phyloP scores from a whole-genome alignment of 2,113 vertebrate species.

The Percopsis transmontana region DNA sequence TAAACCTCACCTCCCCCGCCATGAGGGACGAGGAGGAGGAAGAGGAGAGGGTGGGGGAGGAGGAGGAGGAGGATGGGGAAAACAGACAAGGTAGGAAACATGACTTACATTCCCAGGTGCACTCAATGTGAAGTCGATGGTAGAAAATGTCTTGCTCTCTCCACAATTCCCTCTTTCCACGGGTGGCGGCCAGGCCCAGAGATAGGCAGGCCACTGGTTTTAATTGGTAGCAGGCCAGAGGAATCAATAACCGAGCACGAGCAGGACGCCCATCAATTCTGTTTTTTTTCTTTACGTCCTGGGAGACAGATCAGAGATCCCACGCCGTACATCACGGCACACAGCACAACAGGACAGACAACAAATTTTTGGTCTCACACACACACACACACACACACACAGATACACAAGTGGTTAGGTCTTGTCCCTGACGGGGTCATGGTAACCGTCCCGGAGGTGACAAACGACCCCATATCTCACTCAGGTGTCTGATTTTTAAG shows the following conservation, averaged over 20 bases:
- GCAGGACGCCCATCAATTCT: conserved; percentile 55
- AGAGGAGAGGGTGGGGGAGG: conserved; percentile 56
- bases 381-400: conserved; percentile 5
- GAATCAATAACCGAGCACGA: conserved; percentile 63
- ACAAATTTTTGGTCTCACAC: conserved; percentile 10
- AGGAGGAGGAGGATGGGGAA: conserved; percentile 30
- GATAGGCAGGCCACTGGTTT: conserved; percentile 34
- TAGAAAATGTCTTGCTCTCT: neutral
- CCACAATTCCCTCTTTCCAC: conserved; percentile 12
- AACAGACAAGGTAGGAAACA: conserved; percentile 61
- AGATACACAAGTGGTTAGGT: conserved; percentile 22
- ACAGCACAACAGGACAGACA: conserved; percentile 28
- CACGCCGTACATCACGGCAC: conserved; percentile 53
- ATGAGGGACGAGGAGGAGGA: conserved; percentile 79
- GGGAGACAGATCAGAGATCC: conserved; percentile 52
- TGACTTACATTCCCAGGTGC: neutral
- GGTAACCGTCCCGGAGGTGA: conserved; percentile 49
- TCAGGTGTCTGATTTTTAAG: conserved; percentile 32
- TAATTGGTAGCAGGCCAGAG: conserved; percentile 59
- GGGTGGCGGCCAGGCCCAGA: neutral
- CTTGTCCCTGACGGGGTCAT: conserved; percentile 55
- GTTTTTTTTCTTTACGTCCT: conserved; percentile 54
- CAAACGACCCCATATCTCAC: conserved; percentile 41
- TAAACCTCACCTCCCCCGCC: conserved; percentile 92
- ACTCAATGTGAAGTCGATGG: neutral